Evolutionary conservation across 2,888 invertebrate genomes (phyloP), one percentile per base, ranked within the genome.

Genomic region (Molorchus minor): DNA sequence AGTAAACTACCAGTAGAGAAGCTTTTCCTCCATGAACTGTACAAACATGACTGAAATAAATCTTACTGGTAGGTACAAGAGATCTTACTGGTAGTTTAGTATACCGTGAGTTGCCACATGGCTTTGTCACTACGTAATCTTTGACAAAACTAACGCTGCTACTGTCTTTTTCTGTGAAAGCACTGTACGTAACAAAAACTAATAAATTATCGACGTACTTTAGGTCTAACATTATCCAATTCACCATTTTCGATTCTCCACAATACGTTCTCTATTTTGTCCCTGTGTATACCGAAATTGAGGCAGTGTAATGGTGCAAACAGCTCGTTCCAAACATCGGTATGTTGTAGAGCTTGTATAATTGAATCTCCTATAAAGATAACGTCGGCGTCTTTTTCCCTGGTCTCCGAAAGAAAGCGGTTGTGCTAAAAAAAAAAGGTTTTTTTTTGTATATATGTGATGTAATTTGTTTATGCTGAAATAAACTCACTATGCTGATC

Each of bases 181-280:
- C n/a, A n/a, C n/a, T n/a, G n/a, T n/a, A n/a, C n/a, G n/a, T n/a
- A n/a, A n/a, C n/a, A n/a, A n/a, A n/a, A n/a, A n/a, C n/a, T n/a
- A n/a, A n/a, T n/a, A 51, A 49, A 47, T 41, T 17, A 59, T 47
- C 38, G 43, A 19, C 41, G 49, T 77, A 93, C 93, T 85, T 94
- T 96, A 5, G 96, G 94, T 77, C 90, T 89, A 64, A 95, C 89
- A 82, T 90, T 87, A 77, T 96, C 94, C 72, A 96, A 82, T 81
- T 94, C 94, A 49, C 95, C 96, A 82, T 96, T 93, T 75, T 87
- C 85, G 41, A 96, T 87, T 71, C 96, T 85, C 96, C 96, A 96
- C 33, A 96, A 82, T 10, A 96, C 88, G 84, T 96, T 89, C 79
- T 96, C 91, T 30, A 93, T 92, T 77, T 89, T 87, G 81, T 96